phyloP scores from a whole-genome alignment of 2,888 invertebrate genomes.

The Synergus umbraculus region DNA sequence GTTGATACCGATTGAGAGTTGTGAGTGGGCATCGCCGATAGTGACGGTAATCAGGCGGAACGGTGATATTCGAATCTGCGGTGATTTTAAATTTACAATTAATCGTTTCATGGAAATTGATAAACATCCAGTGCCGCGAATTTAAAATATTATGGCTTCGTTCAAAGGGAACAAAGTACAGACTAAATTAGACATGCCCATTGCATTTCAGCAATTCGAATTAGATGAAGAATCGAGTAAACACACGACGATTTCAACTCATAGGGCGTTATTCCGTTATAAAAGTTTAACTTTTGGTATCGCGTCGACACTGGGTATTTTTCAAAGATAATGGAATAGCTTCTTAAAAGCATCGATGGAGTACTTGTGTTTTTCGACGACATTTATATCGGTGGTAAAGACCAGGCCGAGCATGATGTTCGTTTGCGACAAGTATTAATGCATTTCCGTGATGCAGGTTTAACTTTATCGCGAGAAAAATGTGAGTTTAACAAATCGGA shows the following conservation, averaged over 20 bases:
- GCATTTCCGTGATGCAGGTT: conserved; percentile 40
- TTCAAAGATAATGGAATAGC: conserved; percentile 63
- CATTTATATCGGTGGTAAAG: conserved; percentile 68
- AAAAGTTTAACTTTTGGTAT: conserved; percentile 49
- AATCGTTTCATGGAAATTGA: background rate
- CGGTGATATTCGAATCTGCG: background rate
- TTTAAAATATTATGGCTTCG: conserved; percentile 45
- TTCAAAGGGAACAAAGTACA: conserved; percentile 47
- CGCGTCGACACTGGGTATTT: conserved; percentile 61
- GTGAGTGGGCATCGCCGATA: conserved; percentile 28
- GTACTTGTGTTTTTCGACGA: conserved; percentile 72
- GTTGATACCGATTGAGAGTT: background rate
- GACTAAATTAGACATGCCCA: conserved; percentile 60
- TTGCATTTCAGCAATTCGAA: conserved; percentile 68
- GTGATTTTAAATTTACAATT: background rate
- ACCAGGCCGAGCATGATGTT: conserved; percentile 62
- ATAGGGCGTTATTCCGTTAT: conserved; percentile 62
- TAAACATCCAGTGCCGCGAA: conserved; percentile 4
- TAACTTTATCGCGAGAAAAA: conserved; percentile 47
- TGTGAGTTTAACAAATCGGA: conserved; percentile 44
- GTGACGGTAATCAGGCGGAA: conserved; percentile 11
- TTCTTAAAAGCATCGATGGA: conserved; percentile 68
- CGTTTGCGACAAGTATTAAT: conserved; percentile 53
- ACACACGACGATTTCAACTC: conserved; percentile 61
- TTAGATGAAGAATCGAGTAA: conserved; percentile 61